These are phyloP conservation scores for Griposia aprilina DNA, from an alignment of 2,888 invertebrate genomes.

Conservation along the genomic window DNA sequence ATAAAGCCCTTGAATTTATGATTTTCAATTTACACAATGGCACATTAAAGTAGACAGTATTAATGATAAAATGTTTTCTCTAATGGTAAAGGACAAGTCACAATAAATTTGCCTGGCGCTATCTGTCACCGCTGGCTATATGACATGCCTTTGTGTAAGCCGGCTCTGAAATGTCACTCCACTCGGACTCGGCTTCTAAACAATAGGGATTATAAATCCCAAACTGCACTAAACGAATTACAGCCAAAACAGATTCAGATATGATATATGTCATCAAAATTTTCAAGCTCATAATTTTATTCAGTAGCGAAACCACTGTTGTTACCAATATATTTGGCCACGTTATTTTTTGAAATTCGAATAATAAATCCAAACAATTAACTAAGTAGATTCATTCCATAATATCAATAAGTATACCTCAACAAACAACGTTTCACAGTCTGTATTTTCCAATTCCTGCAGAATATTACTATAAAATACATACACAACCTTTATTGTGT, in stretches of 20 bases:
- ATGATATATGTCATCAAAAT: not conserved
- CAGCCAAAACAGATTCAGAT: not conserved
- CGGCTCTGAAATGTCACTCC: slow-evolving; percentile 43
- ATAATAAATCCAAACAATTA: not conserved
- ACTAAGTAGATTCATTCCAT: not conserved
- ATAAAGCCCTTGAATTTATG: slow-evolving; percentile 17
- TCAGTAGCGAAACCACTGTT: not conserved
- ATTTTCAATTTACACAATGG: slow-evolving; percentile 22
- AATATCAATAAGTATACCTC: not conserved
- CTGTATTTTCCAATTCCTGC: slow-evolving; percentile 2
- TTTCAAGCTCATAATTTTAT: not conserved
- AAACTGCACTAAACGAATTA: slow-evolving; percentile 19
- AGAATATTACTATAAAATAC: not conserved
- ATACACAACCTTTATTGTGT: not conserved
- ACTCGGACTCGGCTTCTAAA: slow-evolving; percentile 23
- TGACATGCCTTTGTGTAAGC: slow-evolving; percentile 46
- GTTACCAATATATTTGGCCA: not conserved
- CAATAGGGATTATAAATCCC: slow-evolving; percentile 42
- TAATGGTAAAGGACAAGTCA: slow-evolving; percentile 52
- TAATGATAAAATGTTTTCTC: slow-evolving; percentile 42
- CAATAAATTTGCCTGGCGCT: slow-evolving; percentile 47
- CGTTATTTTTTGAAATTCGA: not conserved
- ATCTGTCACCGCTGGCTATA: slow-evolving; percentile 53
- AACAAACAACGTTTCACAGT: not conserved
- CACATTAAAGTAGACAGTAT: slow-evolving; percentile 22